Evolutionary conservation across 2,797 vertebrate genomes (phyloP).

Genomic region (Rallus crepitans): DNA sequence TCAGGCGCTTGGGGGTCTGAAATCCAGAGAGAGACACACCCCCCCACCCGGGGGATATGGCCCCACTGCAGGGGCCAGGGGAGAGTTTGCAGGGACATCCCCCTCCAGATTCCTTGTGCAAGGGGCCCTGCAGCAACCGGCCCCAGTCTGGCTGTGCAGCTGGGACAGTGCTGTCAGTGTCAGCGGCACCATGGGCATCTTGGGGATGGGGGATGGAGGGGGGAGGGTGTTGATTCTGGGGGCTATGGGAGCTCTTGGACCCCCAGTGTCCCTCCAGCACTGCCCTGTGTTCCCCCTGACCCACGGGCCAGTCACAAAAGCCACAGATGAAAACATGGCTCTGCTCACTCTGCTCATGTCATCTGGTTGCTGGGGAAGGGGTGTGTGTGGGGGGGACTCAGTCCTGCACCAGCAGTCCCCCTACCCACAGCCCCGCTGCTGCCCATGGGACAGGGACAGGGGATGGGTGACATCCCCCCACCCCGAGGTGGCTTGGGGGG

Average conservation of each 20-base stretch:
- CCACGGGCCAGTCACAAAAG: no score
- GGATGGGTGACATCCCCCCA: neutral
- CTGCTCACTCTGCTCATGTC: neutral
- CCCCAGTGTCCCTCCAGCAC: neutral
- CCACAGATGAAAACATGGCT: neutral
- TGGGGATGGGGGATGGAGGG: neutral
- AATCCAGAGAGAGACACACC: neutral
- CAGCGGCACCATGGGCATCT: neutral
- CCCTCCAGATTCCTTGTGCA: neutral
- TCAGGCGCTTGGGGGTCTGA: neutral
- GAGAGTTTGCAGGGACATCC: neutral
- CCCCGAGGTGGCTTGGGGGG: neutral
- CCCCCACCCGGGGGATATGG: no score
- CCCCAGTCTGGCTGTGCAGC: neutral
- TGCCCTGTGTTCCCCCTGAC: neutral
- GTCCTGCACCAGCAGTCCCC: neutral
- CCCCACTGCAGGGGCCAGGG: neutral
- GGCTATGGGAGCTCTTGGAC: neutral
- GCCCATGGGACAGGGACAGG: no score
- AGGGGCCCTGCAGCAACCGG: neutral
- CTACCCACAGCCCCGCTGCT: fast-evolving
- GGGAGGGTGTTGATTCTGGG: neutral
- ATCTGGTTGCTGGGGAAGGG: no score
- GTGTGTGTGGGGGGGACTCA: neutral
- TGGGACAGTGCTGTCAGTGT: neutral